These are phyloP conservation scores for Apodemia duryi DNA, from an alignment of 2,888 invertebrate genomes.

Conservation along the genomic window DNA sequence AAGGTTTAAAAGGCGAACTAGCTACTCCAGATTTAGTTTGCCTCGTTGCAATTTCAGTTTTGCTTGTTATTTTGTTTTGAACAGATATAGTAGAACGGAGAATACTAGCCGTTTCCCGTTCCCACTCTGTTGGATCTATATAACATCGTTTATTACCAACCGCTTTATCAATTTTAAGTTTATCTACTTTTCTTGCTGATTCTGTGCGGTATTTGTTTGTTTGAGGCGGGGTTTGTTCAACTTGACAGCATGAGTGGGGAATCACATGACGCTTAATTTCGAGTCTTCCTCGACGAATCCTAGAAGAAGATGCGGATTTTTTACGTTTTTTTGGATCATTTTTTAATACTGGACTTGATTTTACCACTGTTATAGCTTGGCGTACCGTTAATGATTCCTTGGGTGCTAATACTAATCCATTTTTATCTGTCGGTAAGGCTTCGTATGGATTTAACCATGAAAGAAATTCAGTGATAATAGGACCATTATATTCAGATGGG, in stretches of 20 bases:
- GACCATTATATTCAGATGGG: constrained; percentile 79
- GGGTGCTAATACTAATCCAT: constrained; percentile 54
- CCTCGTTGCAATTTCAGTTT: constrained; percentile 47
- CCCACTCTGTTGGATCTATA: constrained; percentile 75
- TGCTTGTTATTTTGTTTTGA: constrained; percentile 55
- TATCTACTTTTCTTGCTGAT: constrained; percentile 61
- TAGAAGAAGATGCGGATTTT: constrained; percentile 71
- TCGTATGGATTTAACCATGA: constrained; percentile 81
- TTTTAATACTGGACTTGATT: constrained; percentile 60
- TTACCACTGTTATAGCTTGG: constrained; percentile 68
- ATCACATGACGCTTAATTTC: constrained; percentile 61
- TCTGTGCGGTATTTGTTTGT: constrained; percentile 63
- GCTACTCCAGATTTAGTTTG: constrained; percentile 56
- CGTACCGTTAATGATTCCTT: constrained; percentile 70
- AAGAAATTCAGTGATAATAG: constrained; percentile 84
- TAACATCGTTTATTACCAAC: constrained; percentile 77
- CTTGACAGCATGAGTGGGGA: constrained; percentile 66
- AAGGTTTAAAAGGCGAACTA: constrained; percentile 42
- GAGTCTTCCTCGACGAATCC: constrained; percentile 66
- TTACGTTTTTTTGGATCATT: constrained; percentile 70
- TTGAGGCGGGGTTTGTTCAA: constrained; percentile 48
- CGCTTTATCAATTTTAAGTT: constrained; percentile 63
- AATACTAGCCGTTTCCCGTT: constrained; percentile 78
- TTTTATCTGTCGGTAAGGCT: constrained; percentile 55
- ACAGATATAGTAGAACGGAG: constrained; percentile 68